These are phyloP conservation scores for Chlorocebus sabaeus DNA, from an alignment of 2,113 vertebrate species.

Conservation along the genomic window DNA sequence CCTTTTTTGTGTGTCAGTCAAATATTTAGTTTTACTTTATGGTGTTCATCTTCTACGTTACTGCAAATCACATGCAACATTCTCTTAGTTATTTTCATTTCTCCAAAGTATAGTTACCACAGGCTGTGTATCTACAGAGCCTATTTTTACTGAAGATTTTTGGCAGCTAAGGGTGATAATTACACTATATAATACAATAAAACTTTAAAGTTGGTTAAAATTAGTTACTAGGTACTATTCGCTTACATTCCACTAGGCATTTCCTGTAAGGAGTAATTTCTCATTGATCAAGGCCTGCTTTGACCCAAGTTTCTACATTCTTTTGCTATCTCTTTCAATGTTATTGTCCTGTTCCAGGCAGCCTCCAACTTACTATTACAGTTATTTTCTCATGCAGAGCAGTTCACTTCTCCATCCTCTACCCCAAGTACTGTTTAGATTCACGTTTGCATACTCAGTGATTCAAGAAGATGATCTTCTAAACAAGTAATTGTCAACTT, in stretches of 20 bases:
- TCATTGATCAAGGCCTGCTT: background rate
- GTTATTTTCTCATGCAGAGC: background rate
- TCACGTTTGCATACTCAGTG: background rate
- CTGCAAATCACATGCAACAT: background rate
- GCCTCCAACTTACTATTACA: background rate
- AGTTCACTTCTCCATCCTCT: background rate
- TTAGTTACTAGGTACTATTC: background rate
- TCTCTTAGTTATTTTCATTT: background rate
- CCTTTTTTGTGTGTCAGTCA: background rate
- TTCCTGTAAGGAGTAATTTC: background rate
- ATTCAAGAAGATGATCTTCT: background rate
- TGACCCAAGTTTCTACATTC: background rate
- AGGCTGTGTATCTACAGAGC: background rate
- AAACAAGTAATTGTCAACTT: background rate
- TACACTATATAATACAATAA: background rate
- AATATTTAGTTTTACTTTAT: background rate
- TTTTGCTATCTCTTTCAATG: background rate
- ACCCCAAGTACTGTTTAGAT: background rate
- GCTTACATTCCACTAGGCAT: background rate
- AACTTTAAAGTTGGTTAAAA: background rate
- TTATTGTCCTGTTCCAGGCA: background rate
- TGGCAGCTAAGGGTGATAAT: background rate
- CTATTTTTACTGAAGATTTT: background rate
- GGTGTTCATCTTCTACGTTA: background rate
- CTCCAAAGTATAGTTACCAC: background rate